Base-by-base conservation (phyloP, 2,797 vertebrate species). In the Sebastes baramenuke region DNA sequence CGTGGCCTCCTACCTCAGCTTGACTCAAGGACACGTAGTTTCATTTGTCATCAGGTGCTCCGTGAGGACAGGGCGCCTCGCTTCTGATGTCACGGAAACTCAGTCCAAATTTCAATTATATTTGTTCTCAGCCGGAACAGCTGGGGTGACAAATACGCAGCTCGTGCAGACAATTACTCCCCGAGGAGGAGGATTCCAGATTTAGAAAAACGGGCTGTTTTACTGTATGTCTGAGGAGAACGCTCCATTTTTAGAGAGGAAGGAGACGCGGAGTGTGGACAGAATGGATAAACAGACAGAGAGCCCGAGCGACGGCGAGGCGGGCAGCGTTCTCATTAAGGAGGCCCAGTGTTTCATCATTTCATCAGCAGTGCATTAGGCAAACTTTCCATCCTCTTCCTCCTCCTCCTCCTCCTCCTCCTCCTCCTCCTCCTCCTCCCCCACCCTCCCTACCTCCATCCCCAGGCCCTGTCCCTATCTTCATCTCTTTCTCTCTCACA, bases 291-390 rank as follows among this genome's bases (percentile, higher is more conserved):
- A 92, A 87, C 77, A 88, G 83, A 55, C 16, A 56, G 20, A 54
- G 67, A 75, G 68, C 18, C 77, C 5, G 36, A 76, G 72, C 5
- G 55, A 64, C 4, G 64, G 60, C 2, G 27, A 86, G 80, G 72
- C 74, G 8, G 77, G 69, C 75, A 67, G 84, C n/a, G 14, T 32
- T 80, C 85, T 89, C 87, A 88, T 93, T 92, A 89, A 72, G 70
- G 74, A 88, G 59, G 79, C 82, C 78, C 72, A 25, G 71, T 74
- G 76, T 90, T 92, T 92, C 89, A 92, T 92, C 89, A 87, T 92
- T 92, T 90, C 86, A 93, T 90, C 91, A 90, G 87, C 80, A 54
- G 77, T 67, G 64, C 83, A 91, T 94, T 91, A 91, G 81, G 78
- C 72, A 5, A 88, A 86, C 83, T 89, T 86, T 85, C 79, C 79